Conservation (phyloP, 2,888 invertebrate species). For the Melanophora roralis region DNA sequence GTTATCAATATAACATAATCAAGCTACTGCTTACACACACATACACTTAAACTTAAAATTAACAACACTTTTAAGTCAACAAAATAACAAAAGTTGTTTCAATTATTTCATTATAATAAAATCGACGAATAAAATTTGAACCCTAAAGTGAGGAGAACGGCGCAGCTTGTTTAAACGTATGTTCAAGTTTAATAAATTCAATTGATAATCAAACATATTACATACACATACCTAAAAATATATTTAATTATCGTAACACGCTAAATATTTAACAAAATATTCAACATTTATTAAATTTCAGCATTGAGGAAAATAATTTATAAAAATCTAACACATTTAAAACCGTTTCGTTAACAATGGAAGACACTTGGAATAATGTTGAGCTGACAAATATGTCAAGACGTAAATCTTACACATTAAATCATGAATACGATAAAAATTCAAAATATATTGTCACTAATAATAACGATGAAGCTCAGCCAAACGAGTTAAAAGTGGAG, state of each 20-base stretch:
- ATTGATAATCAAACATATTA: slow-evolving; percentile 32
- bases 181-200: slow-evolving; percentile 28
- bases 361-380: slow-evolving; percentile 72
- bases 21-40: background rate
- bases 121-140: slow-evolving; percentile 1
- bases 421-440: slow-evolving; percentile 70
- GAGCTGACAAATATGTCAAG: slow-evolving; percentile 72
- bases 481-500: background rate
- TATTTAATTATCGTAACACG: background rate
- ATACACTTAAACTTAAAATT: background rate
- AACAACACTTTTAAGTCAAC: background rate
- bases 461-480: slow-evolving; percentile 21
- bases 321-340: too few species aligned
- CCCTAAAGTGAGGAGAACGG: background rate
- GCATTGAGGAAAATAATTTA: slow-evolving; percentile 9
- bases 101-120: slow-evolving; percentile 21
- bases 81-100: slow-evolving; percentile 2
- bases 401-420: slow-evolving; percentile 73
- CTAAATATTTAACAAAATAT: slow-evolving; percentile 29
- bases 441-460: slow-evolving; percentile 47
- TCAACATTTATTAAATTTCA: slow-evolving; percentile 29
- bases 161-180: background rate
- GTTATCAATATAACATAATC: background rate
- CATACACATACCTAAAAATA: background rate
- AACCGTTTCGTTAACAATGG: slow-evolving; percentile 65